Percentiles rank a stretch among this genome's conserved stretches.
Conservation (phyloP, 2,797 vertebrate genomes). For the Crypturellus tataupa region DNA sequence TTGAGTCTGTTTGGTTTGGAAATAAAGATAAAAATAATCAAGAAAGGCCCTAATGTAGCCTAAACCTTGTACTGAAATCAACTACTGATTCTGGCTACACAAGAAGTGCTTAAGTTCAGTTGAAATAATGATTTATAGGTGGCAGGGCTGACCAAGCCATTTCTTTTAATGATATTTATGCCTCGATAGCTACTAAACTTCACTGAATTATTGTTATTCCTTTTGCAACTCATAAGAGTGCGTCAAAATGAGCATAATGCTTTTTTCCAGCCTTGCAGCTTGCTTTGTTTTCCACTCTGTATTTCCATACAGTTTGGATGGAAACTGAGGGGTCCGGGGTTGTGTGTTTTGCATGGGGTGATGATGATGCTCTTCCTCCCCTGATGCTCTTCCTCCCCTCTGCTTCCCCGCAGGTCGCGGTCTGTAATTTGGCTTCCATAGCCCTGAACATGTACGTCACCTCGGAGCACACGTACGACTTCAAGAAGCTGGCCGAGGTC, state of each 20-base stretch:
- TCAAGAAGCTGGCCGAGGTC: constrained; percentile 89
- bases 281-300: too few relatives aligned
- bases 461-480: constrained; percentile 90
- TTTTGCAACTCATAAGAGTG: background rate
- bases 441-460: constrained; percentile 98
- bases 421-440: constrained; percentile 96
- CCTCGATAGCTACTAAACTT: fast-evolving
- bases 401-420: constrained; percentile 81
- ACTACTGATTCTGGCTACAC: background rate
- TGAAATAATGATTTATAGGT: background rate
- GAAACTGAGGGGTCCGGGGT: background rate
- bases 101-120: background rate
- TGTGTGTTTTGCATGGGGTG: fast-evolving
- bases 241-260: fast-evolving
- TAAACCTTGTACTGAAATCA: background rate
- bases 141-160: background rate
- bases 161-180: background rate
- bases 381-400: fast-evolving
- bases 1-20: background rate
- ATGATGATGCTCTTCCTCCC: fast-evolving
- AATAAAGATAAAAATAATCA: background rate
- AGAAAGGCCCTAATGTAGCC: background rate
- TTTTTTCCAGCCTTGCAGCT: background rate
- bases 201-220: fast-evolving
- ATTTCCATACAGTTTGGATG: fast-evolving